Conservation (phyloP, 2,888 invertebrate genomes). For the Hecatera dysodea region DNA sequence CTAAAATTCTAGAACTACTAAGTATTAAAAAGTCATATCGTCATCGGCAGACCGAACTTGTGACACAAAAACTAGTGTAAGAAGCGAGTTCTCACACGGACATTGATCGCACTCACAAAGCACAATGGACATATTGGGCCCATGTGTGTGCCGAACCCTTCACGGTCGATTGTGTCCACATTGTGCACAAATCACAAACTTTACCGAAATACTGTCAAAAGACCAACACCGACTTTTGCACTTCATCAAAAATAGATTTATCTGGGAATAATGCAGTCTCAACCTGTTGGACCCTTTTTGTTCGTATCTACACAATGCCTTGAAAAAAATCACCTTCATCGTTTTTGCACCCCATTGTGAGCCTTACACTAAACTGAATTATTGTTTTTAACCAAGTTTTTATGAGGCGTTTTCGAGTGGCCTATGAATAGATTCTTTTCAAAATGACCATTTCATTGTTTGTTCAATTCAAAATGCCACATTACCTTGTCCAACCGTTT, state of each 20-base stretch:
- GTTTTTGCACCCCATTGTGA: slow-evolving; percentile 78
- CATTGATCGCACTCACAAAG: slow-evolving; percentile 78
- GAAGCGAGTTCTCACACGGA: slow-evolving; percentile 77
- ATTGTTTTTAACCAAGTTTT: slow-evolving; percentile 85
- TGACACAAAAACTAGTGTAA: slow-evolving; percentile 65
- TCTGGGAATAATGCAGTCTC: slow-evolving; percentile 81
- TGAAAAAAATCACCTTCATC: slow-evolving; percentile 73
- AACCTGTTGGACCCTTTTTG: slow-evolving; percentile 83
- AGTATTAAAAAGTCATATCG: slow-evolving; percentile 59
- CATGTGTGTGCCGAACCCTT: slow-evolving; percentile 88
- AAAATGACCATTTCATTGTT: slow-evolving; percentile 73
- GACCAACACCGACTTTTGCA: slow-evolving; percentile 87
- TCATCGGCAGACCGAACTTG: slow-evolving; percentile 63
- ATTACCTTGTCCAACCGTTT: slow-evolving; percentile 64
- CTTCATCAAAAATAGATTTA: slow-evolving; percentile 90
- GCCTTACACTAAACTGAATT: slow-evolving; percentile 79
- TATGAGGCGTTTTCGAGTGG: slow-evolving; percentile 78
- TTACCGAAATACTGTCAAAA: slow-evolving; percentile 82
- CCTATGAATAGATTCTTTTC: slow-evolving; percentile 76
- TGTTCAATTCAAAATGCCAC: slow-evolving; percentile 67
- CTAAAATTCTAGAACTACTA: slow-evolving; percentile 11
- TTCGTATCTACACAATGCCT: slow-evolving; percentile 70
- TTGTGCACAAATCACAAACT: slow-evolving; percentile 82
- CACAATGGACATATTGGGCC: slow-evolving; percentile 86
- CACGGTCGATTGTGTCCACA: slow-evolving; percentile 80